A percentile compares a stretch with the other conserved stretches of the same genome.
Evolutionary conservation across 1,140 invertebrate genomes (phyloP).

Genomic region (Calliopsis andreniformis): DNA sequence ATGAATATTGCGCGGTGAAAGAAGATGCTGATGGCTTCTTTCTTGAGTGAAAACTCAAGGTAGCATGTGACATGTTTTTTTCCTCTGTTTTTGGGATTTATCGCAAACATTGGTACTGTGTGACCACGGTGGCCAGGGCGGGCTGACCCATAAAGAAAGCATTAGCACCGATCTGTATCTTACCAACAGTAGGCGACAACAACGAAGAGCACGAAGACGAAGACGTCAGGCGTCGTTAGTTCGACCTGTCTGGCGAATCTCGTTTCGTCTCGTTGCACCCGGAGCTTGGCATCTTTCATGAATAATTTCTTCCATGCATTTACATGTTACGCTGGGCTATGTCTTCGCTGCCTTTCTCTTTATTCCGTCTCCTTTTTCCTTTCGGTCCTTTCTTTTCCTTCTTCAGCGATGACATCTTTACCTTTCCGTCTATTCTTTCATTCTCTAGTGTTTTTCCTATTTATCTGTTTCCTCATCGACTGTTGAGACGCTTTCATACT

Average conservation of each 20-base stretch:
- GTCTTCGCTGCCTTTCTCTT: slow-evolving; percentile 11
- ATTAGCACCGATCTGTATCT: slow-evolving; percentile 72
- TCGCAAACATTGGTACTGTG: slow-evolving; percentile 52
- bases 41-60: neutral
- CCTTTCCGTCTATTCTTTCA: neutral
- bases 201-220: slow-evolving; percentile 14
- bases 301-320: slow-evolving; percentile 72
- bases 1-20: slow-evolving; percentile 55
- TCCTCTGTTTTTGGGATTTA: slow-evolving; percentile 59
- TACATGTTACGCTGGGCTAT: slow-evolving; percentile 46
- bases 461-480: slow-evolving; percentile 1
- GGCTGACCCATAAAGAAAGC: slow-evolving; percentile 62
- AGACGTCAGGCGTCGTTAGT: slow-evolving; percentile 39
- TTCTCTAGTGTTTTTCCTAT: neutral
- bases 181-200: neutral
- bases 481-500: slow-evolving; percentile 34
- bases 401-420: neutral
- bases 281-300: slow-evolving; percentile 66
- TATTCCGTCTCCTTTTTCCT: neutral
- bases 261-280: slow-evolving; percentile 71
- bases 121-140: slow-evolving; percentile 45
- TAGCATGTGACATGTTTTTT: slow-evolving; percentile 4
- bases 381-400: neutral
- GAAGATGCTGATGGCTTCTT: slow-evolving; percentile 39
- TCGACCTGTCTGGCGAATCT: slow-evolving; percentile 65